These are phyloP conservation scores for Drosophila recens DNA, from an alignment of 2,888 invertebrate genomes.

Conservation along the genomic window DNA sequence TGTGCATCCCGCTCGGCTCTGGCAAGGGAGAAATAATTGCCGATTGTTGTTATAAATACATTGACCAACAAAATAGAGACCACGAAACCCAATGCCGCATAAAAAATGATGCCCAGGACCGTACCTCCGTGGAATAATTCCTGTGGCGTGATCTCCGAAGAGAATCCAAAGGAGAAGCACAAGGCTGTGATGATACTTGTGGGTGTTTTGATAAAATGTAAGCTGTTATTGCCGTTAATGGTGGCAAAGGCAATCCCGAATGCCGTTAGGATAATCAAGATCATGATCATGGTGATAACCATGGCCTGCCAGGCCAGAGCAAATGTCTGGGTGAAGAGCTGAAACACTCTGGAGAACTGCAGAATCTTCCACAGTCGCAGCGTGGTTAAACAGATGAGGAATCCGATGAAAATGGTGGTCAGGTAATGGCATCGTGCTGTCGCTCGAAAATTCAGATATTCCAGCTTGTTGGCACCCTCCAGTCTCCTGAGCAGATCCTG, in stretches of 20 bases:
- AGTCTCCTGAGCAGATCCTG: conserved; percentile 56
- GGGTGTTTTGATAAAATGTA: conserved; percentile 57
- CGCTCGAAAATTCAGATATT: conserved; percentile 78
- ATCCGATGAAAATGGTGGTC: conserved; percentile 61
- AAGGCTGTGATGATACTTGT: conserved; percentile 69
- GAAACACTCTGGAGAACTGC: conserved; percentile 80
- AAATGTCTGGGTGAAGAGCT: conserved; percentile 76
- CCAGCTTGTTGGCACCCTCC: conserved; percentile 65
- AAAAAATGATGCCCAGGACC: conserved; percentile 73
- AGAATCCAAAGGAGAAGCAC: conserved; percentile 78
- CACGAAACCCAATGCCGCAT: conserved; percentile 67
- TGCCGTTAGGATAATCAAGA: conserved; percentile 70
- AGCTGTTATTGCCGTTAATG: conserved; percentile 79
- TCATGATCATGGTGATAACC: conserved; percentile 59
- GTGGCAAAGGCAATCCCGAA: conserved; percentile 69
- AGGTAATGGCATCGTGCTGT: conserved; percentile 64
- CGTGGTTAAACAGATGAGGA: conserved; percentile 79
- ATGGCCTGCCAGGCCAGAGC: conserved; percentile 61
- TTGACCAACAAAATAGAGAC: conserved; percentile 79
- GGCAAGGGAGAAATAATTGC: conserved; percentile 67
- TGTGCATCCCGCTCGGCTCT: conserved; percentile 32
- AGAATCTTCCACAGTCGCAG: conserved; percentile 83
- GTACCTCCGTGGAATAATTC: conserved; percentile 75
- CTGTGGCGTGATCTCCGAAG: conserved; percentile 35
- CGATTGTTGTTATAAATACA: conserved; percentile 77